Conservation (phyloP, 2,888 invertebrate species). For the Drosophila sordidula region DNA sequence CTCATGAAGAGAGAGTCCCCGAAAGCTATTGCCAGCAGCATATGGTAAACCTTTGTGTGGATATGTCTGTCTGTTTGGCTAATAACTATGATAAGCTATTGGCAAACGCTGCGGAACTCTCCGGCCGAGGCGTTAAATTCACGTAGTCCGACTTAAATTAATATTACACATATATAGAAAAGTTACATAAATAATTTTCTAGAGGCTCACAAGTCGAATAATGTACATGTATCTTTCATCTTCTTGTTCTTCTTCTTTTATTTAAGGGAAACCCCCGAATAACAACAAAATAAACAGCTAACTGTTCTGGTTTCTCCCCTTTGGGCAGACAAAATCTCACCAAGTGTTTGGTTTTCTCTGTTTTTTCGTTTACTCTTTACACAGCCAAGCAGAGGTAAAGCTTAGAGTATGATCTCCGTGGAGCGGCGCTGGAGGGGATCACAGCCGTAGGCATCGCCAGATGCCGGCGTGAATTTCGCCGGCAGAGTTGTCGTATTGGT, state of each 20-base stretch:
- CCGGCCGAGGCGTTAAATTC: conserved; percentile 53
- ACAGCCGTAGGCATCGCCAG: conserved; percentile 75
- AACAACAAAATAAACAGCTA: conserved; percentile 73
- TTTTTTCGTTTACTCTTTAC: conserved; percentile 14
- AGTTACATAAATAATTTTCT: conserved; percentile 38
- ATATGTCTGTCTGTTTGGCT: conserved; percentile 43
- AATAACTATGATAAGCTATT: conserved; percentile 15
- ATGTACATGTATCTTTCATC: conserved; percentile 50
- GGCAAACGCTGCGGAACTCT: conserved; percentile 11
- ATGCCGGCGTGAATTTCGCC: conserved; percentile 62
- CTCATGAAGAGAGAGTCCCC: background rate
- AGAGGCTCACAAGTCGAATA: conserved; percentile 31
- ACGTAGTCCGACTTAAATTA: conserved; percentile 50
- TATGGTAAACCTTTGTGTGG: conserved; percentile 27
- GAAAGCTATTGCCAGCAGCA: conserved; percentile 16
- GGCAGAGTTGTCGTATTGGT: conserved; percentile 64
- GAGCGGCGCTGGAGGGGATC: conserved; percentile 83
- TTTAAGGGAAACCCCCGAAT: conserved; percentile 68
- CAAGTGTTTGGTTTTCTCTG: conserved; percentile 2
- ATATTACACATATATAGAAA: conserved; percentile 53
- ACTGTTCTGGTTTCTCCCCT: conserved; percentile 3
- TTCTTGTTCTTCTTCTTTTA: conserved; percentile 2
- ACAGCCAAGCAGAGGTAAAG: conserved; percentile 42
- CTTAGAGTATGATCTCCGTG: conserved; percentile 84
- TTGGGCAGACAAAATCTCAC: conserved; percentile 15